These are phyloP conservation scores for Philereme vetulata DNA, from an alignment of 2,888 invertebrate genomes.

Conservation along the genomic window DNA sequence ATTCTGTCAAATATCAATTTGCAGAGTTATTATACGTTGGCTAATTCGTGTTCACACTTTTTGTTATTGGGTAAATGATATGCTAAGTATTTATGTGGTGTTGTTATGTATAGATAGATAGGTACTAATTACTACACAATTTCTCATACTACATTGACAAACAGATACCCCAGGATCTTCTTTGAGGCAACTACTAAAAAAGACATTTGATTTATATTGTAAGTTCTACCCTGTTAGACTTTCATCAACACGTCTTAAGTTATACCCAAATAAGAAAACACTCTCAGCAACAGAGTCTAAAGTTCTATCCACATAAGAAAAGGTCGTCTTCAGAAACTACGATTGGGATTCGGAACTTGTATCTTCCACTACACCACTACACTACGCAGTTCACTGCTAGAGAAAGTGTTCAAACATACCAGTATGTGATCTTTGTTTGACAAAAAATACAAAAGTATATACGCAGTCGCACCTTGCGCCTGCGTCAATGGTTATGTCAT, in stretches of 20 bases:
- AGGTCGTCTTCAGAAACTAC: too few relatives aligned
- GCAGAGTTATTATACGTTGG: slow-evolving; percentile 20
- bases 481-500: slow-evolving; percentile 65
- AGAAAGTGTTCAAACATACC: slow-evolving; percentile 38
- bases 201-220: too few relatives aligned
- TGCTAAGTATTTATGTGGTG: too few relatives aligned
- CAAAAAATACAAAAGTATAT: slow-evolving; percentile 59
- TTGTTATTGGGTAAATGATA: background rate
- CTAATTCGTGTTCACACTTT: slow-evolving; percentile 22
- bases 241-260: too few relatives aligned
- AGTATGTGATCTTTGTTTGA: slow-evolving; percentile 59
- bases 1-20: slow-evolving; percentile 30
- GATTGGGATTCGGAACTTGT: too few relatives aligned
- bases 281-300: too few relatives aligned
- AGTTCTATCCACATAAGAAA: too few relatives aligned
- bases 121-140: background rate
- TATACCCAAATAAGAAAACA: too few relatives aligned
- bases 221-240: too few relatives aligned
- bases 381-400: slow-evolving; percentile 2
- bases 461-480: slow-evolving; percentile 54
- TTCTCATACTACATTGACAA: background rate
- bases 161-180: too few relatives aligned
- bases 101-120: background rate
- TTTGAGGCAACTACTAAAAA: too few relatives aligned
- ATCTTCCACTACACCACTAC: background rate